Conservation (phyloP, 2,888 invertebrate genomes). For the Deilephila elpenor region DNA sequence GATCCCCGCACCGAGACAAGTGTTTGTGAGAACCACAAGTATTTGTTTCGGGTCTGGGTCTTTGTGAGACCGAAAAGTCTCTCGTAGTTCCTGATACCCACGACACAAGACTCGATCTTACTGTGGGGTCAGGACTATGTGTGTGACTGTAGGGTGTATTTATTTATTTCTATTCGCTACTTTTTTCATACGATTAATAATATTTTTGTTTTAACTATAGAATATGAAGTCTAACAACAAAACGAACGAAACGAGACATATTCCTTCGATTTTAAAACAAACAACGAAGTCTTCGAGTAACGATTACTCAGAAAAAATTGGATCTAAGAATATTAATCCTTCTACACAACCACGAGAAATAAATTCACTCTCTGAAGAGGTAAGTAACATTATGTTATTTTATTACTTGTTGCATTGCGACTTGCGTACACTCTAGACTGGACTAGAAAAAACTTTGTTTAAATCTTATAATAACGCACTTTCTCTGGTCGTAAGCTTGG, state of each 20-base stretch:
- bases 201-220: constrained; percentile 15
- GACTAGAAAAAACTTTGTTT: neutral
- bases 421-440: too few relatives aligned
- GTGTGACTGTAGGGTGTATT: too few relatives aligned
- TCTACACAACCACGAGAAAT: constrained; percentile 51
- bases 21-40: too few relatives aligned
- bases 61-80: too few relatives aligned
- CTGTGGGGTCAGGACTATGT: too few relatives aligned
- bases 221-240: constrained; percentile 48
- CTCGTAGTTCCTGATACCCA: too few relatives aligned
- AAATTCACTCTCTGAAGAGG: constrained; percentile 55
- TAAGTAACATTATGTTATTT: constrained; percentile 40
- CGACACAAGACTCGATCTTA: too few relatives aligned
- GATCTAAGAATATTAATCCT: constrained; percentile 45
- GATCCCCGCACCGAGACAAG: too few relatives aligned
- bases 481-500: too few relatives aligned
- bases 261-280: constrained; percentile 51
- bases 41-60: too few relatives aligned
- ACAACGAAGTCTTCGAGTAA: constrained; percentile 43
- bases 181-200: neutral
- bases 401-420: neutral
- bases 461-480: neutral
- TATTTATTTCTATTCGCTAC: neutral
- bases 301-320: constrained; percentile 56
- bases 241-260: constrained; percentile 59